Percentiles rank a stretch among this genome's conserved stretches.
Evolutionary conservation across 2,888 invertebrate species (phyloP).

Genomic region (Baccha elongata): DNA sequence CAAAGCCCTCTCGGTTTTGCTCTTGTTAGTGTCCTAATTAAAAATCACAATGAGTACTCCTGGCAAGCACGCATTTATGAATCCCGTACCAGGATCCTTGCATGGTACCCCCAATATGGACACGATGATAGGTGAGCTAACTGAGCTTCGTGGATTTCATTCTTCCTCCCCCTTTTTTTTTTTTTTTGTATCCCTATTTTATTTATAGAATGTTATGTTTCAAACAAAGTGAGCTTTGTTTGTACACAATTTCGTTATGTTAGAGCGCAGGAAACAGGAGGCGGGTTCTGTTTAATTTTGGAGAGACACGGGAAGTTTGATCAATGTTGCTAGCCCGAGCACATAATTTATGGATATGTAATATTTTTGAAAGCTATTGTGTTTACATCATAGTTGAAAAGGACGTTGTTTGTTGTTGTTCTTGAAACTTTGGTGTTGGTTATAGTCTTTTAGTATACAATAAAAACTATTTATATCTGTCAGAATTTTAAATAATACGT

Average conservation of each 20-base stretch:
- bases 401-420: slow-evolving; percentile 22
- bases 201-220: slow-evolving; percentile 57
- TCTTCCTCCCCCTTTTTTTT: slow-evolving; percentile 7
- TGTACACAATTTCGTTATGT: slow-evolving; percentile 31
- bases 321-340: slow-evolving; percentile 63
- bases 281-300: slow-evolving; percentile 29
- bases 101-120: slow-evolving; percentile 46
- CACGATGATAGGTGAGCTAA: slow-evolving; percentile 53
- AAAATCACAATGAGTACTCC: slow-evolving; percentile 72
- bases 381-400: slow-evolving; percentile 27
- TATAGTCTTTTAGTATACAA: neutral
- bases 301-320: slow-evolving; percentile 61
- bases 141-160: slow-evolving; percentile 36
- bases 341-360: slow-evolving; percentile 67
- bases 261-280: slow-evolving; percentile 44
- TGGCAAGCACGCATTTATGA: slow-evolving; percentile 68
- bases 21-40: slow-evolving; percentile 63
- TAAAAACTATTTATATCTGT: slow-evolving; percentile 17
- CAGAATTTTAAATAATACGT: slow-evolving; percentile 34
- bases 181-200: slow-evolving; percentile 30
- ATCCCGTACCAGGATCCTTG: slow-evolving; percentile 62
- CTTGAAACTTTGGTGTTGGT: slow-evolving; percentile 13
- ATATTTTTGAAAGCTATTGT: slow-evolving; percentile 61
- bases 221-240: slow-evolving; percentile 29
- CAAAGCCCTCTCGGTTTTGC: neutral